Evolutionary conservation across 35 echinoderm and acorn worm genomes (phyloP), one percentile per base, ranked within the genome.

Genomic region (Amphiura filiformis): DNA sequence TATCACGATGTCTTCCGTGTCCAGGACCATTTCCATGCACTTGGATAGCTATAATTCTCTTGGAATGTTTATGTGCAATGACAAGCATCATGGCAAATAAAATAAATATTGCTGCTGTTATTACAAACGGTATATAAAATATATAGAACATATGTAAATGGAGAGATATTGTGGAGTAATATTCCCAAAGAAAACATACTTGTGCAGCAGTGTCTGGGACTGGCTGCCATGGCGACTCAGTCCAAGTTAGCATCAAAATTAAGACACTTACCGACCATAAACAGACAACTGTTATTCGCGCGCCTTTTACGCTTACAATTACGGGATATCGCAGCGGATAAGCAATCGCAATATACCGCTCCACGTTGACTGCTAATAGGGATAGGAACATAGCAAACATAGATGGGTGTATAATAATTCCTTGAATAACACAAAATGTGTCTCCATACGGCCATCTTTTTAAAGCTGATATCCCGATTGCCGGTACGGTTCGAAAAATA

Each of bases 261-360:
- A 47, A 17, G 5, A 17, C 5, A 17, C 17, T 47, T 4, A 47
- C 17, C 4, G 41, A 4, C 41, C 41, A 47, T 9, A 47, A 9
- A 17, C 41, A 47, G 41, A 47, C 17, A 17, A 47, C 17, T 9
- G 17, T 4, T 17, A 47, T 9, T 9, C 41, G 41, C 4, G 41
- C 41, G 41, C 41, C 5, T 47, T 47, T 47, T 70, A 70, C 2
- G 2, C 7, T 70, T 11, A 70, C 56, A 4, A 36, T 17, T 34
- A 22, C 0, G 12, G 47, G 34, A 37, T 85, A 85, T 40, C 83
- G 56, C 49, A 85, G 52, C 9, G 83, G 83, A 13, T 61, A 61
- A 1, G 47, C 35, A 61, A 85, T 85, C 33, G 49, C 64, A 22
- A 85, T 38, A 0, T 85, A 85, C 37, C 83, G 31, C 17, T 85